These are phyloP conservation scores for Pipra filicauda DNA, from an alignment of 2,113 vertebrate species.

Conservation along the genomic window DNA sequence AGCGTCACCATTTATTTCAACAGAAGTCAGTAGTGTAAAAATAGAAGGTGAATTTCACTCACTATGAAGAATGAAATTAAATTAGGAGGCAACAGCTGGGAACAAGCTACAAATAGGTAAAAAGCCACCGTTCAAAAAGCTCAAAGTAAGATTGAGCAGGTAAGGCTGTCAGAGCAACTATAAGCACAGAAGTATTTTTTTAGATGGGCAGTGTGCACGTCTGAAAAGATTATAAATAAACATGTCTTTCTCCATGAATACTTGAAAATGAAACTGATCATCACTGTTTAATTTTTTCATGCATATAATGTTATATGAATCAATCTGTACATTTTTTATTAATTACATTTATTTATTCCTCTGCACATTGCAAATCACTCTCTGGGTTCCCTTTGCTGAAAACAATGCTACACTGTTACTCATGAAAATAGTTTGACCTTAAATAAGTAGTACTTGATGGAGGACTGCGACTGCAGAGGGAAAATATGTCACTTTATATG, in stretches of 20 bases:
- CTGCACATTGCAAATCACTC: not conserved
- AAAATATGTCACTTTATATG: not conserved
- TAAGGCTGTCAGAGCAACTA: not conserved
- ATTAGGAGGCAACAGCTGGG: not conserved
- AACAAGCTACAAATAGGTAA: not conserved
- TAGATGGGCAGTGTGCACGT: not conserved
- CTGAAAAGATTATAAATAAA: not conserved
- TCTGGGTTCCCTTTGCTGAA: fast-evolving
- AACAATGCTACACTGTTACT: not conserved
- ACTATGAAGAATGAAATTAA: not conserved
- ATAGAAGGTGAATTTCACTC: not conserved
- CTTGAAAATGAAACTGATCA: not conserved
- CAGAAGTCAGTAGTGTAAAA: not conserved
- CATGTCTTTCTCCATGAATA: not conserved
- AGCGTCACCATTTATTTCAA: not conserved
- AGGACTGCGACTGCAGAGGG: not conserved
- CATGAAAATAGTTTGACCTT: not conserved
- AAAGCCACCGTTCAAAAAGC: not conserved
- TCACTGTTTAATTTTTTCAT: not conserved
- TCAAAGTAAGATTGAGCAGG: not conserved
- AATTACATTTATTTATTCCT: not conserved
- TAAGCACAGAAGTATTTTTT: not conserved
- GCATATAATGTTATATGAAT: not conserved
- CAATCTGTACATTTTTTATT: not conserved
- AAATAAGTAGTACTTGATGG: not conserved